Evolutionary conservation across 2,888 invertebrate species (phyloP).

Genomic region (Platycheirus albimanus): DNA sequence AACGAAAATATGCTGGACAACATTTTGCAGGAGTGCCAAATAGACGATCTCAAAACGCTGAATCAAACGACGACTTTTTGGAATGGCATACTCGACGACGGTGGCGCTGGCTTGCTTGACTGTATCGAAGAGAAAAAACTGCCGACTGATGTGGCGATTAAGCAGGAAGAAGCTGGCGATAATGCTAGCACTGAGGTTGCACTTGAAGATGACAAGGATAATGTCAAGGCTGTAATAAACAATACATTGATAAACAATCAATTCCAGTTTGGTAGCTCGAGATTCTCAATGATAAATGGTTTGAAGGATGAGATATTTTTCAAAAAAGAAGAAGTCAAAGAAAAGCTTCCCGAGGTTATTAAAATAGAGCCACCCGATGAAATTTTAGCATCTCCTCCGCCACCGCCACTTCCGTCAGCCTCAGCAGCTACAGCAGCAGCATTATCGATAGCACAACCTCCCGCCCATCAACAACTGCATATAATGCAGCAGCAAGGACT

Average conservation of each 20-base stretch:
- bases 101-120: conserved; percentile 78
- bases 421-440: conserved; percentile 21
- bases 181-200: conserved; percentile 78
- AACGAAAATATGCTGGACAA: conserved; percentile 82
- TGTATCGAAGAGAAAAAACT: conserved; percentile 79
- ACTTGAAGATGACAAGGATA: conserved; percentile 73
- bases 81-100: conserved; percentile 82
- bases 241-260: conserved; percentile 50
- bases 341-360: conserved; percentile 69
- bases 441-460: conserved; percentile 43
- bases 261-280: conserved; percentile 64
- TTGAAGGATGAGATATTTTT: conserved; percentile 79
- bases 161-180: conserved; percentile 74
- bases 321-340: conserved; percentile 75
- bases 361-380: conserved; percentile 77
- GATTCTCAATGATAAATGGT: conserved; percentile 51
- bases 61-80: conserved; percentile 82
- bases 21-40: conserved; percentile 82
- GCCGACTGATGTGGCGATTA: conserved; percentile 64
- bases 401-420: conserved; percentile 50
- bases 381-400: conserved; percentile 71
- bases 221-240: conserved; percentile 36
- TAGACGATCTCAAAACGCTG: conserved; percentile 82
- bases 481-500: conserved; percentile 63
- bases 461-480: conserved; percentile 61